Evolutionary conservation across 2,797 vertebrate genomes (phyloP), one percentile per base, ranked within the genome.

Genomic region (Lindbergichthys nudifrons): DNA sequence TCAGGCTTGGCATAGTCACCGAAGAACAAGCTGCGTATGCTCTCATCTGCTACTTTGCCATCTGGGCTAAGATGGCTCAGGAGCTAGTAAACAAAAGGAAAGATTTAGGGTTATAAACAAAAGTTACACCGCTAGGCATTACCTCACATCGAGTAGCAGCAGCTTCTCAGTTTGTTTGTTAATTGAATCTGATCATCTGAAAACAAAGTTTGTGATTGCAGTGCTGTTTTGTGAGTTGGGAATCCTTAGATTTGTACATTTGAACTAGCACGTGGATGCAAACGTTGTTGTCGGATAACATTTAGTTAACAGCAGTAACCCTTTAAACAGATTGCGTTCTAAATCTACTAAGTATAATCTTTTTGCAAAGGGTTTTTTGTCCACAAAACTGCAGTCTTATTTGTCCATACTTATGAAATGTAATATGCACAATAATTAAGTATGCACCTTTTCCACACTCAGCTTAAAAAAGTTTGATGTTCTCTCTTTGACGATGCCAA

Each of bases 21-120:
- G 14, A 98, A 99, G 85, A 99, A 97, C 77, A 99, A 93, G 78
- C 93, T 96, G 4, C 96, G 95, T 62, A 98, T 95, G 69, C 89
- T 91, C 15, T 97, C 96, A 8, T 98, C 96, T 0, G 72, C 86
- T 18, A 98, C 92, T 36, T 93, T 93, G 23, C 95, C 96, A 10
- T 94, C 91, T 16, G 87, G 88, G 56, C 94, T 95, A 39, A 98
- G 93, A 80, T 97, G 96, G 72, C 92, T 86, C 71, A 98, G 89
- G 45, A 99, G 92, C 97, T 99, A 67, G 2, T 59, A 6, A 74
- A 70, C 74, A 69, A 65, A 5, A 30, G 62, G 15, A 48, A 2
- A 77, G 3, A 21, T 42, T 62, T 10, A 62, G 16, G 18, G 65
- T 63, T 66, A 53, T 94, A 75, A 26, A 92, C 21, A 39, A 15